Evolutionary conservation across 2,888 invertebrate genomes (phyloP), one percentile per base, ranked within the genome.

Genomic region (Polia nebulosa): DNA sequence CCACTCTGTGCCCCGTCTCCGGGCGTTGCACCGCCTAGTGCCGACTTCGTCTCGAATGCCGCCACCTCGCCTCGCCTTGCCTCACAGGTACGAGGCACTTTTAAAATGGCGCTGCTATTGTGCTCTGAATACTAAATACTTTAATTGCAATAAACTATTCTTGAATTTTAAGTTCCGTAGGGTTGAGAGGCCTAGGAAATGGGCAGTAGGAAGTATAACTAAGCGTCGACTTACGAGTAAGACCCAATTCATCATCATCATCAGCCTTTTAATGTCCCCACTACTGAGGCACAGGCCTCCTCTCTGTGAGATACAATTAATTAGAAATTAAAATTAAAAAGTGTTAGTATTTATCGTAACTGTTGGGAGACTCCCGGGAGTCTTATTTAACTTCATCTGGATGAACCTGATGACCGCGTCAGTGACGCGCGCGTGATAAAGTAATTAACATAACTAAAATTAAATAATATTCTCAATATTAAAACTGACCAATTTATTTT

Each of bases 61-160:
- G 15, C 22, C 57, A 17, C 17, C 7, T 2, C 7, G 41, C n/a
- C n/a, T n/a, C n/a, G n/a, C n/a, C n/a, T n/a, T n/a, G n/a, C n/a
- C 47, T 22, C 27, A 63, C 47, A 49, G 55, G 25, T 17, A 34
- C 32, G 11, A 44, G 27, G n/a, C 7, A 49, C 39, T 57, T 61
- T 72, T 34, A 51, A 69, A 71, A 56, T 56, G 52, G 52, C 25
- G 15, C 5, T 25, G 20, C 36, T 6, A 44, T 61, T 58, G 61
- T 58, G 45, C 29, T 7, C 20, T 17, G 66, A 53, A 66, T 72
- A 61, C 41, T 53, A 49, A 73, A 57, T 47, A 8, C n/a, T 72
- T 71, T 65, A 47, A 61, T 60, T 72, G 39, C 39, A 39, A 32
- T 51, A 51, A 59, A 72, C 39, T 49, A 41, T 32, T 63, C 32